Percentiles rank a stretch among this genome's conserved stretches.
phyloP scores from a whole-genome alignment of 2,113 vertebrate species.

The Pterophyllum scalare region DNA sequence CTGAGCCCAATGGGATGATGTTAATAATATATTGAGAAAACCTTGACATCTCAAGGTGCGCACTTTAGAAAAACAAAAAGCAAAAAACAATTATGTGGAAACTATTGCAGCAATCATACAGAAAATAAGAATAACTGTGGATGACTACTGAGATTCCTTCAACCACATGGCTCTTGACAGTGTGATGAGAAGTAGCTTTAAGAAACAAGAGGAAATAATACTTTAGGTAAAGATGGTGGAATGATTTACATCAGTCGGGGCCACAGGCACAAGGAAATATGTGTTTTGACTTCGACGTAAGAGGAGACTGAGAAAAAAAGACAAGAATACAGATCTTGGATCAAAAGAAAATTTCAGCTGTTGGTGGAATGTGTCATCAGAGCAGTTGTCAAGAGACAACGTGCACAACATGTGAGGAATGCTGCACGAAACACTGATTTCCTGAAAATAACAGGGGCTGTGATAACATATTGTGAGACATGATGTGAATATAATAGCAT shows the following conservation, averaged over 20 bases:
- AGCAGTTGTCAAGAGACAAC: neutral
- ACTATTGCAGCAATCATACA: constrained; percentile 3
- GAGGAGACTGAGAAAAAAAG: neutral
- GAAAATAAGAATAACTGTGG: neutral
- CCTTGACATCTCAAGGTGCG: constrained; percentile 18
- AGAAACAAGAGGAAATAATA: constrained; percentile 4
- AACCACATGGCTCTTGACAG: neutral
- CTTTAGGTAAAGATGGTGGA: neutral
- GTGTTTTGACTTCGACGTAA: constrained; percentile 3
- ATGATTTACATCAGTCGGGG: constrained; percentile 6
- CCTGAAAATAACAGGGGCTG: constrained; percentile 20
- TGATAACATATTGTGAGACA: constrained; percentile 47
- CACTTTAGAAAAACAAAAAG: neutral
- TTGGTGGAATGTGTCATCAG: constrained; percentile 18
- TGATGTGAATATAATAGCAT: constrained; percentile 44
- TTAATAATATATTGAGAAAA: constrained; percentile 19
- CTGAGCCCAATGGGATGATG: constrained; percentile 19
- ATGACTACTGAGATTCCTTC: neutral
- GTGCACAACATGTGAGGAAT: constrained; percentile 12
- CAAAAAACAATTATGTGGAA: neutral
- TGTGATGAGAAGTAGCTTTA: neutral
- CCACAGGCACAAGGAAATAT: neutral
- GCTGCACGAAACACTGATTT: constrained; percentile 6
- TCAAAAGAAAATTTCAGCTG: constrained; percentile 9
- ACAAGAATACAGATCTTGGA: neutral